Evolutionary conservation across 2,113 vertebrate species (phyloP), one percentile per base, ranked within the genome.

Genomic region (Kryptolebias marmoratus): DNA sequence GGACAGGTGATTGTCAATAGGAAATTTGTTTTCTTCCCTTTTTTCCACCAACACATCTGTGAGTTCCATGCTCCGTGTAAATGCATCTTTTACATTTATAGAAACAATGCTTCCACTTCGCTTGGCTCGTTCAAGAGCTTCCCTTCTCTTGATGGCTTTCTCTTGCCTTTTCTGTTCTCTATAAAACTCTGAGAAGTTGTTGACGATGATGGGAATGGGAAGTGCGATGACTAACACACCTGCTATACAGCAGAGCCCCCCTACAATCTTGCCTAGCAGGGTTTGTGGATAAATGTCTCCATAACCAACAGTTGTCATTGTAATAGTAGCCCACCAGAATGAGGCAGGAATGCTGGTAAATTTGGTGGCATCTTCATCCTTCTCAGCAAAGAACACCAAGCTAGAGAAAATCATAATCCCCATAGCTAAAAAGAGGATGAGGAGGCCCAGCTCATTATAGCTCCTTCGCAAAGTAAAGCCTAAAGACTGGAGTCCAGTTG

Each of bases 381-480:
- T 99, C 87, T 99, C 98, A 11, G 98, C 98, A 82, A 99, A 99
- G 91, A 99, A 99, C 10, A 99, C 98, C 63, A 99, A 94, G 81
- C 98, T 99, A 0, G 98, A 99, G 89, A 99, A 99, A 84, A 99
- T 99, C 98, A 99, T 99, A 76, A 99, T 99, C 53, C 98, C 98
- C 98, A 99, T 99, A 50, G 98, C 98, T 88, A 99, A 90, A 90
- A 99, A 99, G 61, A 99, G 52, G 87, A 99, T 99, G 68, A 99
- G 82, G 73, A 99, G 90, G 30, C 98, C 98, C 77, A 99, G 27
- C 75, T 99, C 98, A 14, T 99, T 99, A 83, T 99, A 99, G 91
- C 98, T 99, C 64, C 98, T 82, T 30, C 97, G 90, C 75, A 99
- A 94, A 0, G 98, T 99, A 80, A 99, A 99, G 4, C 98, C 98